Evolutionary conservation across 2,113 vertebrate species (phyloP).

Genomic region (Trinectes maculatus): DNA sequence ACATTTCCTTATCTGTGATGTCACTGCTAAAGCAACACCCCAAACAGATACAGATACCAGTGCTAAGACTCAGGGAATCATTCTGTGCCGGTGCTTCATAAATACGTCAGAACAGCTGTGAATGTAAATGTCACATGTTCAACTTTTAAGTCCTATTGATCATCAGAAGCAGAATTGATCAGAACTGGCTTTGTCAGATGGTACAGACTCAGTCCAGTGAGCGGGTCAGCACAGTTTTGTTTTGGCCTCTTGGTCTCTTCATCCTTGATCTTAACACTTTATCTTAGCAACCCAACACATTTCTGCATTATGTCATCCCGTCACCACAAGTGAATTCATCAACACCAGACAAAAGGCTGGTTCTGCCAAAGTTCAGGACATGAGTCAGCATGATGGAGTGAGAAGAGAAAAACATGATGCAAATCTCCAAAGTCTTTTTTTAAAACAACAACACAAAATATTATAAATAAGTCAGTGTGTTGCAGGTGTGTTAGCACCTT

Average conservation of each 20-base stretch:
- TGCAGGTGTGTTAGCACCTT: background rate
- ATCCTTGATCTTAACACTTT: no score
- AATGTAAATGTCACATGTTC: background rate
- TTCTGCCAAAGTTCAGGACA: background rate
- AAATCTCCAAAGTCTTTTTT: background rate
- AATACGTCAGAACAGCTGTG: background rate
- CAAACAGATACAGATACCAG: background rate
- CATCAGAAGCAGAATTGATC: no score
- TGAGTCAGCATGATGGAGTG: background rate
- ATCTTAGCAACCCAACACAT: no score
- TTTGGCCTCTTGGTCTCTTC: no score
- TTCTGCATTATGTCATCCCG: no score
- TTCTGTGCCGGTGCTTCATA: background rate
- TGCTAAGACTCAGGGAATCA: background rate
- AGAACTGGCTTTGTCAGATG: no score
- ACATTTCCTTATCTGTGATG: slow-evolving; percentile 54
- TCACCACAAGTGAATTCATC: background rate
- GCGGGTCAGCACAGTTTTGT: no score
- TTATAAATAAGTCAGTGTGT: background rate
- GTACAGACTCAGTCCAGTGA: no score
- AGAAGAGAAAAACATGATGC: background rate
- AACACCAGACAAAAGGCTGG: background rate
- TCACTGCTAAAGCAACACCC: slow-evolving; percentile 36
- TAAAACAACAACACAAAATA: background rate
- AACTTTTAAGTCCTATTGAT: no score